A percentile compares a stretch with the other conserved stretches of the same genome.
Conservation (phyloP, 2,797 vertebrate genomes). For the Mormyrops boulengeri region DNA sequence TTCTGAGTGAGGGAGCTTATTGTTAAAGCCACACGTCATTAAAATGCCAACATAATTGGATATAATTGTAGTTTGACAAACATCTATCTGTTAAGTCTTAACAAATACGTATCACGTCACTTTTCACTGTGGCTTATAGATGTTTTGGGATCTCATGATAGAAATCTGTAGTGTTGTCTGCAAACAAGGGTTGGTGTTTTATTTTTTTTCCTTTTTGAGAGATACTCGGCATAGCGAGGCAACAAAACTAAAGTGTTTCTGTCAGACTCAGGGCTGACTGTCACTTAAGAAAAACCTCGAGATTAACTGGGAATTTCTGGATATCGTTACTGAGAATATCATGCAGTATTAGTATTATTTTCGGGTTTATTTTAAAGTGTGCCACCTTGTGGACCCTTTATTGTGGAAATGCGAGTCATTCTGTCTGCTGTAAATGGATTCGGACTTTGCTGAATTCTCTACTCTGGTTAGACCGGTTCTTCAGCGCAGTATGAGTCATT, state of each 20-base stretch:
- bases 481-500: not conserved
- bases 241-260: not conserved
- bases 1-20: constrained; percentile 31
- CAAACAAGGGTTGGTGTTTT: not conserved
- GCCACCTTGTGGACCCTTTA: not conserved
- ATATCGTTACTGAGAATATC: not conserved
- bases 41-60: constrained; percentile 24
- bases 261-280: not conserved
- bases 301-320: constrained; percentile 31
- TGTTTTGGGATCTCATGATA: not conserved
- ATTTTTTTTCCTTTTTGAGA: not conserved
- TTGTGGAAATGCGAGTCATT: not conserved
- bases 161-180: not conserved
- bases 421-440: not conserved
- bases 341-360: not conserved
- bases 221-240: not conserved
- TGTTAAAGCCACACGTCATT: constrained; percentile 25
- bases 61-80: not conserved
- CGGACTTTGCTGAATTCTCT: not conserved
- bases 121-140: not conserved
- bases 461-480: not conserved
- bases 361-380: not conserved
- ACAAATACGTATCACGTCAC: not conserved
- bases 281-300: not conserved
- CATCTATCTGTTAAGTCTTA: not conserved